Base-by-base conservation (phyloP, 2,113 vertebrate species). In the Athene cunicularia region DNA sequence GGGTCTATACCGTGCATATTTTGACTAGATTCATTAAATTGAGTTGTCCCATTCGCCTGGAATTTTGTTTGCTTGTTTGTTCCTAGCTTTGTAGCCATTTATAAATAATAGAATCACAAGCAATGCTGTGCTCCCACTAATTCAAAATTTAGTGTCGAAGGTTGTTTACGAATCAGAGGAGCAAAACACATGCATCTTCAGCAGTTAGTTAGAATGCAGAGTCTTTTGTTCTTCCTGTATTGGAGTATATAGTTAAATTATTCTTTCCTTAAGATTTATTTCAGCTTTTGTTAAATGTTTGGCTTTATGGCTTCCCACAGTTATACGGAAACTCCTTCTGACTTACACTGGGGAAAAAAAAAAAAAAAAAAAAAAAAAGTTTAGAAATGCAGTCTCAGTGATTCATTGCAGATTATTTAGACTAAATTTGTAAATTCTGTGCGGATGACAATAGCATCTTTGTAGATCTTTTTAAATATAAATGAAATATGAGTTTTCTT, bases 401-500 rank as follows among this genome's bases (percentile, higher is more conserved):
- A 95, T 91, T 81, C 85, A 88, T 88, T 64, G 90, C 88, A 70
- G 26, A 63, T 89, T 74, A 93, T 96, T 96, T 96, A 91, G 47
- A 49, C 37, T 76, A 80, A 91, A 97, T 91, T 49, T 27, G 63
- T 96, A 96, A 95, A 96, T 96, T 75, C 75, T 90, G 27, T 62
- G 92, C 76, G 86, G 95, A 96, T 56, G 87, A 96, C 91, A 97
- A 89, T 92, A 96, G 59, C 79, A 39, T 97, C 94, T 96, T 96
- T 92, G 77, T 91, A 95, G 79, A 49, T 97, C 90, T 95, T 97
- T 97, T 98, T 56, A 98, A 97, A 97, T 95, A 96, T 87, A 64
- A 73, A 96, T 98, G 98, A 98, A 98, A 98, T 98, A 98, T 52
- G 98, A 97, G 96, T 96, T 97, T 97, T 97, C 86, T 98, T 98